Evolutionary conservation across 1,140 invertebrate genomes (phyloP).

Genomic region (Bombus confusus): DNA sequence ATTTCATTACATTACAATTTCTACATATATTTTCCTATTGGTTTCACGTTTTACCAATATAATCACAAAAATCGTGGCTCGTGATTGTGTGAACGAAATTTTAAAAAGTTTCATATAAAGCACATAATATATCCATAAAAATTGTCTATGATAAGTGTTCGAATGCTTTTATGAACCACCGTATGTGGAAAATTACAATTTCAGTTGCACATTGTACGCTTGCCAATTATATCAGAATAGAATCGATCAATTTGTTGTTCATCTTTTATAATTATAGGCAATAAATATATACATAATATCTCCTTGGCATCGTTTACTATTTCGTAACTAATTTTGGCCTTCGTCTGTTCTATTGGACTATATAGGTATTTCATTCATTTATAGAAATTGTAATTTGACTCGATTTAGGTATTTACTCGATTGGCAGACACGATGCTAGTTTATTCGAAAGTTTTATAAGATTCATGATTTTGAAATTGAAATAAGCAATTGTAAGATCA

Average conservation of each 20-base stretch:
- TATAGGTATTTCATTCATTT: slow-evolving; percentile 8
- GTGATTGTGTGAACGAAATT: too few species aligned
- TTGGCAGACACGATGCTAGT: not conserved
- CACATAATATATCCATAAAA: too few species aligned
- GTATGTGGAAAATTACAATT: not conserved
- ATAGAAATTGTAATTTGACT: slow-evolving; percentile 30
- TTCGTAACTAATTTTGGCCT: slow-evolving; percentile 14
- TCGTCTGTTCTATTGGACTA: slow-evolving; percentile 7
- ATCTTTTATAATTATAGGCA: not conserved
- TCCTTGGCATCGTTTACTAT: slow-evolving; percentile 1
- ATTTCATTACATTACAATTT: too few species aligned
- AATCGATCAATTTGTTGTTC: not conserved
- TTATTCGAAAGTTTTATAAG: not conserved
- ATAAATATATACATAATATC: not conserved
- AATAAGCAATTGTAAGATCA: not conserved
- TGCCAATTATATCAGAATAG: not conserved
- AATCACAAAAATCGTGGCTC: too few species aligned
- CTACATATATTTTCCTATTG: too few species aligned
- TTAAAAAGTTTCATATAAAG: too few species aligned
- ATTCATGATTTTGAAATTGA: not conserved
- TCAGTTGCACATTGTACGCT: not conserved
- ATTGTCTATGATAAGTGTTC: too few species aligned
- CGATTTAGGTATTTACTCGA: not conserved
- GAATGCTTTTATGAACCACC: too few species aligned
- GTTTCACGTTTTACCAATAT: too few species aligned